Conservation (phyloP, 2,888 invertebrate genomes). For the Ganaspis brasiliensis region DNA sequence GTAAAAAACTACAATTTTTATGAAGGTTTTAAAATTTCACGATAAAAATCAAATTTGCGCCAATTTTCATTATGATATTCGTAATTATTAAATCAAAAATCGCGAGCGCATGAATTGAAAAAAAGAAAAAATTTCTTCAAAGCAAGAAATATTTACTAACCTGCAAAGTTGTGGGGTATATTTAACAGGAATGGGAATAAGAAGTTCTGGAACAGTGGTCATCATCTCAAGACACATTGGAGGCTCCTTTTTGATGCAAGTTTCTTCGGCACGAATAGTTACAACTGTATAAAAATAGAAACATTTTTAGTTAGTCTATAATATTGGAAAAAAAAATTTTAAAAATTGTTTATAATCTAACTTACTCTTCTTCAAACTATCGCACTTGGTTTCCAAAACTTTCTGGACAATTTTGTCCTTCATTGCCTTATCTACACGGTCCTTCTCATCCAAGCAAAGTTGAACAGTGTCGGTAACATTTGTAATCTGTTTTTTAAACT, state of each 20-base stretch:
- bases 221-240: conserved; percentile 27
- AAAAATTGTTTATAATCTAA: background rate
- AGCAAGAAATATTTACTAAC: conserved; percentile 1
- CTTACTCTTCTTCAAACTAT: conserved; percentile 6
- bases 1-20: too few species aligned
- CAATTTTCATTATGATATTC: too few species aligned
- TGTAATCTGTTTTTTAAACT: conserved; percentile 21
- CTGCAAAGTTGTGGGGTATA: background rate
- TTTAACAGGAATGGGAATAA: conserved; percentile 27
- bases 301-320: too few species aligned
- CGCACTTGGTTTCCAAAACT: conserved; percentile 14
- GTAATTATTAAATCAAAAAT: too few species aligned
- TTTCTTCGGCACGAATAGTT: conserved; percentile 29
- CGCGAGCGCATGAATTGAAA: background rate
- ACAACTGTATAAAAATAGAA: background rate
- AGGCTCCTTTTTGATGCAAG: conserved; percentile 18
- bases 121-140: background rate
- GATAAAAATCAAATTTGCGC: too few species aligned
- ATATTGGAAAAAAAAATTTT: too few species aligned
- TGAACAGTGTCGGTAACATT: conserved; percentile 7
- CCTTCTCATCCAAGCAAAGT: conserved; percentile 14
- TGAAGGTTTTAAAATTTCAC: too few species aligned
- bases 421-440: conserved; percentile 8
- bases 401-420: conserved; percentile 13
- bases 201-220: conserved; percentile 6